A percentile compares a stretch with the other conserved stretches of the same genome.
Conservation (phyloP, 2,888 invertebrate genomes). For the Apodemia zela region DNA sequence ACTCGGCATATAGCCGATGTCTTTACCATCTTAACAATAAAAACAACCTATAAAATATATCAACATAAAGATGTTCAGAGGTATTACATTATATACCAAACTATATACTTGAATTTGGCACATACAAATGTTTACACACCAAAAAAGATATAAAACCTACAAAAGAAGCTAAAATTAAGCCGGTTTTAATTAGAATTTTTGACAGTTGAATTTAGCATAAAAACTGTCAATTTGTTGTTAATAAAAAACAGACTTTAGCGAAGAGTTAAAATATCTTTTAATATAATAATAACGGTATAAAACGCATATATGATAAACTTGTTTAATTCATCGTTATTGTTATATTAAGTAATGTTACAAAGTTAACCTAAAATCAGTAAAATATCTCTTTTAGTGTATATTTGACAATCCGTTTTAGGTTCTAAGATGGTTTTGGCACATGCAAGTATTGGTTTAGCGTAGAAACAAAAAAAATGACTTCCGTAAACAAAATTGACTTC, state of each 20-base stretch:
- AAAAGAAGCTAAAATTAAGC: slow-evolving; percentile 9
- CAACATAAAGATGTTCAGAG: slow-evolving; percentile 69
- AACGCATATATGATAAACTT: background rate
- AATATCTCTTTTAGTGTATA: slow-evolving; percentile 24
- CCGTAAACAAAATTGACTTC: slow-evolving; percentile 45
- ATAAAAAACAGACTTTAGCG: background rate
- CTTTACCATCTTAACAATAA: slow-evolving; percentile 77
- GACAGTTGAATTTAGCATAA: background rate
- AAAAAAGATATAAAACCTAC: slow-evolving; percentile 32
- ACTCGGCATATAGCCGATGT: slow-evolving; percentile 48
- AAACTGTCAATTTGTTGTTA: slow-evolving; percentile 1
- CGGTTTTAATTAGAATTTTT: background rate
- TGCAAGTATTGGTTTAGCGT: slow-evolving; percentile 32
- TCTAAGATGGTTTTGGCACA: slow-evolving; percentile 71
- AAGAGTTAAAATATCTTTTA: background rate
- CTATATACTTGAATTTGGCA: slow-evolving; percentile 68
- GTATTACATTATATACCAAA: slow-evolving; percentile 44
- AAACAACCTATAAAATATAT: slow-evolving; percentile 79
- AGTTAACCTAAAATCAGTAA: background rate
- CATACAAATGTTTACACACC: slow-evolving; percentile 45
- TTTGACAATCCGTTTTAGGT: slow-evolving; percentile 38
- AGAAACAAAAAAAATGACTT: slow-evolving; percentile 34
- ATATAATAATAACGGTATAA: background rate
- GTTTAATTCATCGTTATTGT: background rate
- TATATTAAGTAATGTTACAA: background rate